Conservation (phyloP, 2,888 invertebrate genomes). For the Apoda limacodes region DNA sequence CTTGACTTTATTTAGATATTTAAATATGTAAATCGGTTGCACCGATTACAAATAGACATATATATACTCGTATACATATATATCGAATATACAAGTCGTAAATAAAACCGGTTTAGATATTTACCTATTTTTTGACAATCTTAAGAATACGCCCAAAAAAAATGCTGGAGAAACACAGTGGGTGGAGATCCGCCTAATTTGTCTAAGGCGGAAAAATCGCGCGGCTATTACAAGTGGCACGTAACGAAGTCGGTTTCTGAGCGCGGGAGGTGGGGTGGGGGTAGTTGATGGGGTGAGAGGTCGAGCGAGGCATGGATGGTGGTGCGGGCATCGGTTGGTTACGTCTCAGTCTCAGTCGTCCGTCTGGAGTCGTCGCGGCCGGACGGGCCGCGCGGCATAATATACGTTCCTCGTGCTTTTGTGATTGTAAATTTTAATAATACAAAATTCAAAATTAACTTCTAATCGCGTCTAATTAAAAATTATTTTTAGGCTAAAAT, state of each 20-base stretch:
- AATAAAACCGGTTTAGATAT: slow-evolving; percentile 43
- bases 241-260: slow-evolving; percentile 62
- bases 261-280: slow-evolving; percentile 26
- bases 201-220: slow-evolving; percentile 70
- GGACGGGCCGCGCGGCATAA: slow-evolving; percentile 66
- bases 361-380: slow-evolving; percentile 69
- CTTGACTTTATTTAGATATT: no score
- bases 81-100: slow-evolving; percentile 32
- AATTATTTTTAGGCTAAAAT: slow-evolving; percentile 62
- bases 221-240: slow-evolving; percentile 68
- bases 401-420: slow-evolving; percentile 70
- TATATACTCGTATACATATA: no score
- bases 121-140: no score
- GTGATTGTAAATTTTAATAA: slow-evolving; percentile 66
- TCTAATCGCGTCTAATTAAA: slow-evolving; percentile 57
- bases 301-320: slow-evolving; percentile 25
- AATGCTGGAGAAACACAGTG: slow-evolving; percentile 36
- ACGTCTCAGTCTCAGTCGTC: slow-evolving; percentile 63
- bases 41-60: no score
- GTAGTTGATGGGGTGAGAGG: slow-evolving; percentile 25
- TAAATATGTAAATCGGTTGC: no score
- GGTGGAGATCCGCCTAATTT: slow-evolving; percentile 62
- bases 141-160: slow-evolving; percentile 55
- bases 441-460: slow-evolving; percentile 43
- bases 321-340: no score